Evolutionary conservation across 2,797 vertebrate species (phyloP).

Genomic region (Chrosomus eos): DNA sequence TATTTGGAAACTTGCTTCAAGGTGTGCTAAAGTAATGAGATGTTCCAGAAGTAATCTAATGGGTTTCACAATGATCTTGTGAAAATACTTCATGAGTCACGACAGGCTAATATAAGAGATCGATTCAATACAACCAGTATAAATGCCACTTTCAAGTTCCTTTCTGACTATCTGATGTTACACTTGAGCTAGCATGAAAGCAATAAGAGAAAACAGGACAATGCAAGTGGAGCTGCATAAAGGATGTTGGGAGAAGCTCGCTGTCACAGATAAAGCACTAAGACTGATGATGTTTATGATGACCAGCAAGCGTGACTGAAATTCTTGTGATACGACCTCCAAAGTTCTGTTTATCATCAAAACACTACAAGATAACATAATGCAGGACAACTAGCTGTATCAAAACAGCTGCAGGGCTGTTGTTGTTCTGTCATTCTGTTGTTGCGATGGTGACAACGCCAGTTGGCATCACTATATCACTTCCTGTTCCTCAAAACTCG

Average conservation of each 20-base stretch:
- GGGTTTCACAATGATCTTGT: neutral
- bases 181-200: neutral
- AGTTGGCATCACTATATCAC: constrained; percentile 19
- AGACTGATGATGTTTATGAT: neutral
- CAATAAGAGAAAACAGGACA: neutral
- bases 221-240: neutral
- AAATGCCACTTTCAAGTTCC: neutral
- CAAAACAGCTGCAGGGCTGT: constrained; percentile 20
- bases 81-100: neutral
- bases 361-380: neutral
- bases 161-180: neutral
- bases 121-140: neutral
- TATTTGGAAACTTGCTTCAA: constrained; percentile 30
- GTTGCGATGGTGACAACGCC: neutral
- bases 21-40: neutral
- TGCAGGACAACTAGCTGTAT: neutral
- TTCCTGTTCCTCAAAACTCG: constrained; percentile 25
- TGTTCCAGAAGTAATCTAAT: neutral
- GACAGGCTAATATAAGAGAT: neutral
- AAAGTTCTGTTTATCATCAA: neutral
- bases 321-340: neutral
- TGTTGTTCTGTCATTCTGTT: constrained; percentile 15
- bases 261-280: neutral
- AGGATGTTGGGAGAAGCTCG: neutral
- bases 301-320: neutral